A percentile compares a stretch with the other conserved stretches of the same genome.
These are phyloP conservation scores for Lasioglossum lativentre DNA, from an alignment of 2,888 invertebrate genomes.

Conservation along the genomic window DNA sequence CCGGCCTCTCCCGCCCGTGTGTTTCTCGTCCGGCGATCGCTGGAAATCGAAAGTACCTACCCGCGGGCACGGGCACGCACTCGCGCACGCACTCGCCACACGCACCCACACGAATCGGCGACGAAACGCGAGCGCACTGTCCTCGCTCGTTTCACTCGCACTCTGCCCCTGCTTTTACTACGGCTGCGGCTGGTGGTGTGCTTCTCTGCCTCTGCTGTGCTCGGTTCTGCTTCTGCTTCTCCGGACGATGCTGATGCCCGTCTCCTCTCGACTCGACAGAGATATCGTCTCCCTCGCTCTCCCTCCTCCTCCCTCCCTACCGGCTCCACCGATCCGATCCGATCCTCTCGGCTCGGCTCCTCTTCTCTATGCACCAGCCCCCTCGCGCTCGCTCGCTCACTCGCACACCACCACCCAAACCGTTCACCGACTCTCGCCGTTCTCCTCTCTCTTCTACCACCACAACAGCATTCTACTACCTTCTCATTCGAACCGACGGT, in stretches of 20 bases:
- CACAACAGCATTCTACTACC: neutral
- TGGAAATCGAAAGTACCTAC: conserved; percentile 66
- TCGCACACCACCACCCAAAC: neutral
- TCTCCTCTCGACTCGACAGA: conserved; percentile 12
- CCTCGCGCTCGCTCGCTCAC: conserved; percentile 13
- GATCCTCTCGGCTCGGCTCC: neutral
- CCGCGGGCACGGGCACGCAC: conserved; percentile 41
- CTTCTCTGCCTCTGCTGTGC: neutral
- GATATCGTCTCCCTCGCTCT: conserved; percentile 42
- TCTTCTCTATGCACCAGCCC: conserved; percentile 39
- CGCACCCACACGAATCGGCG: conserved; percentile 52
- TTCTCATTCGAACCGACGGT: conserved; percentile 6
- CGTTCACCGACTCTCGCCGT: conserved; percentile 11
- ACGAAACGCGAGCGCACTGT: conserved; percentile 68
- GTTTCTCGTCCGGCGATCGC: conserved; percentile 32
- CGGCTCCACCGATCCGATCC: neutral
- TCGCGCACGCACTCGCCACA: conserved; percentile 43
- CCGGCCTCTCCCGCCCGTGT: conserved; percentile 12
- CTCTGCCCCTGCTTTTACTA: conserved; percentile 42
- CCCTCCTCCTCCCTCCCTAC: conserved; percentile 38
- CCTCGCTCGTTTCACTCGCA: conserved; percentile 51
- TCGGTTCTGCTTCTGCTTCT: neutral
- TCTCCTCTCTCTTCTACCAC: neutral
- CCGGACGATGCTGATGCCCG: neutral
- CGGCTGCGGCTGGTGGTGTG: neutral